Base-by-base conservation (phyloP, 2,113 vertebrate species). In the Onychorhynchus coronatus region DNA sequence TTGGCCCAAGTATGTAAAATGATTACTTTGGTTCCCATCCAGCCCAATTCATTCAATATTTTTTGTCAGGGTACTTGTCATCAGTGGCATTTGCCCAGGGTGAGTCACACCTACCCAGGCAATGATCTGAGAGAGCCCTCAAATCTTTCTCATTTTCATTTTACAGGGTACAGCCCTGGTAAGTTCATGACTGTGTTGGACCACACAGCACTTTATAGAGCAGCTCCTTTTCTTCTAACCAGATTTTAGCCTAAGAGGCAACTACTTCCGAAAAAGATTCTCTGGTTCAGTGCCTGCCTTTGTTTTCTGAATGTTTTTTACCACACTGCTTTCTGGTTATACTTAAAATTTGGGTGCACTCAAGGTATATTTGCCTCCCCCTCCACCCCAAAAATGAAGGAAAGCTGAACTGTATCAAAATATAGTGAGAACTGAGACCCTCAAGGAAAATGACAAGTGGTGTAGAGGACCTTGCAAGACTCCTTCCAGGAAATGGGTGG, bases 401-500 rank as follows among this genome's bases (percentile, higher is more conserved):
- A 89, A 78, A 81, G 39, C 25, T 65, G 61, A 72, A 89, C 27
- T 52, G 27, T 22, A 31, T 53, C 58, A 87, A 92, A 91, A 85
- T 5, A 2, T 27, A 75, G 25, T 9, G 2, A 81, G 72, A 93
- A 47, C 41, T 35, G 35, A 80, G 70, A 68, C 37, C 52, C 73
- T 95, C 18, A 9, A 88, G 89, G 65, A 81, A 93, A 92, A 92
- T 49, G 52, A 58, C 65, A 81, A 47, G n/a, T 84, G 23, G 14
- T 84, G 61, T 31, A 65, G 65, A 87, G 53, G 37, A 90, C 53
- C 20, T 8, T 0, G 8, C 37, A 91, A 85, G 76, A 81, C 79
- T 95, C 91, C 93, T 93, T 94, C 85, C 84, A 96, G 94, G 92
- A 95, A 96, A 96, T 31, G 87, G 78, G 74, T 66, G 82, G 81